Base-by-base conservation (phyloP, 2,113 vertebrate species). In the Pogonocichla stellata region DNA sequence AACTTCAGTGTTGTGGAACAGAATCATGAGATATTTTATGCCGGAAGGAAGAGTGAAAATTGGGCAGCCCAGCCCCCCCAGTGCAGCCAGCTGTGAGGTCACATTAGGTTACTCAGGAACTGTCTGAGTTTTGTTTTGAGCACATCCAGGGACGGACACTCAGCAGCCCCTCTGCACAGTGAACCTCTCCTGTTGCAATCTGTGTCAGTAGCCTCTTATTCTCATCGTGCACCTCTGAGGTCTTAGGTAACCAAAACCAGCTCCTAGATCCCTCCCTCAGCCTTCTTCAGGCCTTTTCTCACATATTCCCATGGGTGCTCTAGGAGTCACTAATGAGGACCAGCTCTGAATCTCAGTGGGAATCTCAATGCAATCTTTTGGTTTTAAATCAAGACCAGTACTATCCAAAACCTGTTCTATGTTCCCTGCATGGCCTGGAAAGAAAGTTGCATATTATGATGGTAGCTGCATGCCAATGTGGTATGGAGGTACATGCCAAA, bases 391-490 rank as follows among this genome's bases (percentile, higher is more conserved):
- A 28, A 40, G 24, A 26, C 13, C 34, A 56, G 5, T 15, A 24
- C 20, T n/a, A 19, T 9, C 2, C 31, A 20, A 75, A 80, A 72
- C 3, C 6, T 56, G 3, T 31, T 16, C 9, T 19, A 12, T 19
- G 6, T 15, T 84, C 19, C 33, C 38, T 34, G 17, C 0, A 1
- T 28, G 22, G 34, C 14, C 14, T 24, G 6, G 4, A 12, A 61
- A 82, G 74, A 53, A 66, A 9, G 2, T 19, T 40, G 24, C 2
- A 5, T 14, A 23, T 15, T 51, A 18, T 9, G 10, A 20, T 36
- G 38, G 20, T 29, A 45, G 8, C 8, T 53, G 15, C 0, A 1
- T 5, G 6, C 8, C 57, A 5, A 14, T 2, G 5, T 22, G 33
- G 10, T 8, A 33, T 23, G 22, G n/a, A 50, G 2, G 6, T 18